Evolutionary conservation across 2,797 vertebrate genomes (phyloP).

Genomic region (Microctenopoma steveboyesi): DNA sequence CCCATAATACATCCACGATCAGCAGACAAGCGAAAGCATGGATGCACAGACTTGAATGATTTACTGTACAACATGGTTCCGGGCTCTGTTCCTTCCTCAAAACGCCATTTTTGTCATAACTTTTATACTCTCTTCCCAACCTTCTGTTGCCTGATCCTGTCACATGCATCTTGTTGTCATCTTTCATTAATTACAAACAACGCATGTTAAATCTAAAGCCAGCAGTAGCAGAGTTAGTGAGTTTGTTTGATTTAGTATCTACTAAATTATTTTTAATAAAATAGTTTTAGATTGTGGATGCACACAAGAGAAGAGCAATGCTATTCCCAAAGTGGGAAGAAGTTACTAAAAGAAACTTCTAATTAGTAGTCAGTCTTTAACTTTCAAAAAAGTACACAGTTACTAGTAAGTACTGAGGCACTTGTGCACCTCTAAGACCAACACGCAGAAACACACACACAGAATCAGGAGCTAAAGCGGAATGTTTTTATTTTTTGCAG

Average conservation of each 20-base stretch:
- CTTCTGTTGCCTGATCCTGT: conserved; percentile 20
- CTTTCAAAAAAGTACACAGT: neutral
- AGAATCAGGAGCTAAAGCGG: neutral
- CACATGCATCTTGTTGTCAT: conserved; percentile 21
- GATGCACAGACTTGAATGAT: neutral
- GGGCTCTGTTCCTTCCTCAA: conserved; percentile 8
- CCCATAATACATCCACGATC: too few species aligned
- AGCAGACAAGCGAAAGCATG: neutral
- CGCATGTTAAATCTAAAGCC: conserved; percentile 36
- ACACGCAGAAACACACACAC: neutral
- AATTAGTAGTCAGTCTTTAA: neutral
- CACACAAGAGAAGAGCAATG: neutral
- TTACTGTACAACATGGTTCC: neutral
- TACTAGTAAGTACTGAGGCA: neutral
- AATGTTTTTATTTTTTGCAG: neutral
- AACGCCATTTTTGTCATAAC: conserved; percentile 15
- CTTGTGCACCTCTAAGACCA: neutral
- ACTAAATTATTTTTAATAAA: neutral
- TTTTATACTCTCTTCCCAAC: conserved; percentile 8
- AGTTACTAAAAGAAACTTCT: neutral
- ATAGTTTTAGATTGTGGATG: neutral
- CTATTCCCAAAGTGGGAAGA: too few species aligned
- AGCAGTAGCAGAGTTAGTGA: conserved; percentile 23
- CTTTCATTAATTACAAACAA: conserved; percentile 46
- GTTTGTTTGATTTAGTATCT: neutral